Evolutionary conservation across 2,113 vertebrate species (phyloP), one percentile per base, ranked within the genome.

Genomic region (Nerophis ophidion): DNA sequence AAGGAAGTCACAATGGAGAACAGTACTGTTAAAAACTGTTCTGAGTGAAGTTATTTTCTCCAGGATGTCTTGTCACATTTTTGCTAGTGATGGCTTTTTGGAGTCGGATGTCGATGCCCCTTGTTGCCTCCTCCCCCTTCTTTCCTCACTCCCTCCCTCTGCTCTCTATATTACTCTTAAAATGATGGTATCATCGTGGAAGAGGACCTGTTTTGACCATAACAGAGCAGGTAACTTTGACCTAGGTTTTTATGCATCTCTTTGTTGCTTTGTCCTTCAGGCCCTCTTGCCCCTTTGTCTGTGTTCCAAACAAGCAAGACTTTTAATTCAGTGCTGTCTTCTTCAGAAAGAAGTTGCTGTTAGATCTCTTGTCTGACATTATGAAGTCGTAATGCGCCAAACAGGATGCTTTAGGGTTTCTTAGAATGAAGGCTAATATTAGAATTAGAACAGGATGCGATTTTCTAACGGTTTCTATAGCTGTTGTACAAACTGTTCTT

Each of bases 1-100:
- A 52, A 81, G 82, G 84, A 82, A 80, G 78, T 76, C 26, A 36
- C 33, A 47, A 57, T 62, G 33, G 64, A 76, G 64, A 76, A 76
- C 57, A 66, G 63, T 62, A 66, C 50, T 36, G 58, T 57, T 55
- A 48, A 52, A 56, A 76, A 60, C 36, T 60, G 15, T 38, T 19
- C 45, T 57, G n/a, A 53, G 14, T 34, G 8, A 55, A 57, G 5
- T 54, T 34, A 68, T 53, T 61, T 7, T 55, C 38, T 50, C 8
- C 49, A 65, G 55, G 55, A 74, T 57, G 48, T 52, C 8, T 13
- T 36, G 14, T 40, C 42, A 47, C 11, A 36, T 8, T 19, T 60
- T 48, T 48, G 12, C 6, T 7, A 60, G 9, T 10, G 5, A 33
- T 1, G 10, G 38, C 52, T 46, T 54, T 19, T 60, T 52, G 60